phyloP scores from a whole-genome alignment of 2,113 vertebrate species.

The Dicaeum eximium region DNA sequence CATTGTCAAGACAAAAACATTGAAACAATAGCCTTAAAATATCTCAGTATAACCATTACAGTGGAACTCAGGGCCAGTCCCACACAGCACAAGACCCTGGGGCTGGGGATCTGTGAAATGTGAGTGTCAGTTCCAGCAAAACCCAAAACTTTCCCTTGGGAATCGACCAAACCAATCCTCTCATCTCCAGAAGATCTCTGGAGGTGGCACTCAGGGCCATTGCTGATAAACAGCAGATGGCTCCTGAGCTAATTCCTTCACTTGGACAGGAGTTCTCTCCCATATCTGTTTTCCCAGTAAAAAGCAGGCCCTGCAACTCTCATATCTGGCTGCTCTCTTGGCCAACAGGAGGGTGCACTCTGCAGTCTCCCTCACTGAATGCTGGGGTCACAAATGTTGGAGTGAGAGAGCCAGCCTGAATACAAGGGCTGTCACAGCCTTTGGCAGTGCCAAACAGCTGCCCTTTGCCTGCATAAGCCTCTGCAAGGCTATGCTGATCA shows the following conservation, averaged over 20 bases:
- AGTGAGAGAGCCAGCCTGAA: background rate
- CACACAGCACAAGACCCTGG: background rate
- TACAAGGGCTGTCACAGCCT: background rate
- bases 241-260: background rate
- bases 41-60: background rate
- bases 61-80: background rate
- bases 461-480: background rate
- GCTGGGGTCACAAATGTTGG: accelerated
- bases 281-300: background rate
- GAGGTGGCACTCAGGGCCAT: background rate
- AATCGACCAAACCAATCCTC: background rate
- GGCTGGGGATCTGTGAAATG: background rate
- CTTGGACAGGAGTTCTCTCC: background rate
- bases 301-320: background rate
- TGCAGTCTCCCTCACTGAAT: background rate
- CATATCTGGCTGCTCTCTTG: accelerated
- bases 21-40: background rate
- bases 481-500: background rate
- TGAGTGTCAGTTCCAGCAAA: background rate
- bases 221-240: background rate
- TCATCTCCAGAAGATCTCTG: background rate
- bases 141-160: background rate
- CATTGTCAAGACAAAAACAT: background rate
- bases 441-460: background rate
- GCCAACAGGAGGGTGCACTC: background rate